Evolutionary conservation across 2,113 vertebrate species (phyloP), one percentile per base, ranked within the genome.

Genomic region (Mobula hypostoma): DNA sequence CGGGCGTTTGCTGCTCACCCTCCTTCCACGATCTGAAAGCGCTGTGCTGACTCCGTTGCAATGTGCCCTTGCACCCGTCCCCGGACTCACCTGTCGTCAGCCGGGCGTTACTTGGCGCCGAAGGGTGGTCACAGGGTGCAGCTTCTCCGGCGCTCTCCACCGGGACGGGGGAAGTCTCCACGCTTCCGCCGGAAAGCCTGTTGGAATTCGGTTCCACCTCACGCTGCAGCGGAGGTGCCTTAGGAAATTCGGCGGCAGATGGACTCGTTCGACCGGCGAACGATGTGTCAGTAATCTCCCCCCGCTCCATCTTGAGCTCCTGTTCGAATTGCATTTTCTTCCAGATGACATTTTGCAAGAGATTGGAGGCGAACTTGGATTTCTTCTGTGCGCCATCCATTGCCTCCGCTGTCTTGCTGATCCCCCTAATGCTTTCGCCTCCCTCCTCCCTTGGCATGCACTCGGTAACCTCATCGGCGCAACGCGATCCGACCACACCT

Each of bases 261-360:
- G 74, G 90, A 95, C 95, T 17, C 96, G 95, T 2, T 0, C 94
- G 94, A 3, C 95, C 80, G 0, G 80, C 95, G 40, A 96, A 95
- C n/a, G 97, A 96, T 0, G 97, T 97, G 95, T 99, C 99, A 0
- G 95, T 96, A 74, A 99, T 98, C 95, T 99, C 98, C 3, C 99
- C 99, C 36, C 99, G 95, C 95, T 99, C 99, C 99, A 99, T 99
- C 95, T 97, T 98, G 95, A 98, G 98, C 96, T 99, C 99, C 87
- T 98, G 98, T 94, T 99, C 99, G 78, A 97, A 97, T 96, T 98
- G 98, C 97, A 99, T 99, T 96, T 99, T 99, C 96, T 99, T 99
- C 40, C 98, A 99, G 96, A 99, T 98, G 0, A 99, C 98, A 94
- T 98, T 99, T 96, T 99, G 98, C 82, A 99, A 97, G 66, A 99